Conservation (phyloP, 2,888 invertebrate species). For the Rhodophaea formosa region DNA sequence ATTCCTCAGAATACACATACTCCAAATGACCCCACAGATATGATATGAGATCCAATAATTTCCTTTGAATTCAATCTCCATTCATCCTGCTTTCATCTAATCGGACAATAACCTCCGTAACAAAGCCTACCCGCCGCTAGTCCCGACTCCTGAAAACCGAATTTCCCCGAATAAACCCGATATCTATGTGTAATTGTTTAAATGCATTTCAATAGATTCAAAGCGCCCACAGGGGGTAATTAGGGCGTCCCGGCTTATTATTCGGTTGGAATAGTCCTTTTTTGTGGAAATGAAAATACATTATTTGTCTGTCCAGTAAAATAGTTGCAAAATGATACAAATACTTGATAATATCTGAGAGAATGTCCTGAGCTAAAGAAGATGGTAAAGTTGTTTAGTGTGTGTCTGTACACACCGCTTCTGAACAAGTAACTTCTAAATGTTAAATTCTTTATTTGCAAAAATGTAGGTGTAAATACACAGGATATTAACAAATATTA, state of each 20-base stretch:
- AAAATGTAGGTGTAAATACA: no score
- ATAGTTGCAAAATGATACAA: no score
- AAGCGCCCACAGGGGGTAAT: not conserved
- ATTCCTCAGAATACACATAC: not conserved
- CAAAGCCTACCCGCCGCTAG: not conserved
- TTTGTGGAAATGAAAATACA: no score
- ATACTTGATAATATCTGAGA: no score
- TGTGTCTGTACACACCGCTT: no score
- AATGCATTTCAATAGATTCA: slow-evolving; percentile 8
- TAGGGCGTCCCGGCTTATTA: not conserved
- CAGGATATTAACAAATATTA: no score
- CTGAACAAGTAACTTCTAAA: no score
- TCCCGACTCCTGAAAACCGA: not conserved
- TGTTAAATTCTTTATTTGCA: no score
- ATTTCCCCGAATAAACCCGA: not conserved
- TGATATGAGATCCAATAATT: not conserved
- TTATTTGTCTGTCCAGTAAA: no score
- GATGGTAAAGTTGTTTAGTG: no score
- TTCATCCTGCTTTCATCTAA: not conserved
- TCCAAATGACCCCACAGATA: not conserved
- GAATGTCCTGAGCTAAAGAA: no score
- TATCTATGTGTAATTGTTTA: not conserved
- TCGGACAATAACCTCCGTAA: not conserved
- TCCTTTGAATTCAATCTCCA: not conserved
- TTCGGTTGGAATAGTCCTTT: not conserved